A percentile compares a stretch with the other conserved stretches of the same genome.
phyloP scores from a whole-genome alignment of 1,140 invertebrate genomes.

The Bombus confusus region DNA sequence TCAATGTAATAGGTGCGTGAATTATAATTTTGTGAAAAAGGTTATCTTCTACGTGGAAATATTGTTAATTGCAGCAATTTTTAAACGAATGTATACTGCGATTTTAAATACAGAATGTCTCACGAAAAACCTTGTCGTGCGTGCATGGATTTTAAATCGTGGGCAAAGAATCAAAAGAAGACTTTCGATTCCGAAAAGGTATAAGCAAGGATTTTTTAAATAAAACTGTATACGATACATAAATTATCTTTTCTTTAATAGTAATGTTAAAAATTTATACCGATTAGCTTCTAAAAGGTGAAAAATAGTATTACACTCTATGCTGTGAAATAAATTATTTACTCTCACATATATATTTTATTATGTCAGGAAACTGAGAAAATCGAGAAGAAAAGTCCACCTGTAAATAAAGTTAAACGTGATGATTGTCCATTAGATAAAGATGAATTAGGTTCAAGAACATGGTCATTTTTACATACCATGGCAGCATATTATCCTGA shows the following conservation, averaged over 20 bases:
- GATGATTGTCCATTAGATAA: constrained; percentile 90
- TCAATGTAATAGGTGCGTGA: neutral
- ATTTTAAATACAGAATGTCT: constrained; percentile 57
- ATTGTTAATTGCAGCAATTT: constrained; percentile 6
- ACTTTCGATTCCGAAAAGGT: constrained; percentile 79
- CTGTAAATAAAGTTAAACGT: constrained; percentile 53
- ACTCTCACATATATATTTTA: neutral
- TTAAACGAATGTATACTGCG: constrained; percentile 21
- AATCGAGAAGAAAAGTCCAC: constrained; percentile 39
- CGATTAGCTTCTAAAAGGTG: neutral
- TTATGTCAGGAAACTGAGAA: constrained; percentile 55
- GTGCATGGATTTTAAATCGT: constrained; percentile 89
- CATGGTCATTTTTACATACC: constrained; percentile 98
- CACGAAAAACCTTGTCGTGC: constrained; percentile 85
- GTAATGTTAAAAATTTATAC: neutral
- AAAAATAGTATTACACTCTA: neutral
- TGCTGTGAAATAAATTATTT: neutral
- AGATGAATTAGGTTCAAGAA: constrained; percentile 87
- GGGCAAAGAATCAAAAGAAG: constrained; percentile 86
- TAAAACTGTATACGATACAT: neutral
- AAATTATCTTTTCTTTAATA: neutral
- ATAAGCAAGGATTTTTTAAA: constrained; percentile 13
- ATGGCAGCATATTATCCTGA: constrained; percentile 98
- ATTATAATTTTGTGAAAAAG: neutral
- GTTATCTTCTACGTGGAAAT: constrained; percentile 29